A percentile compares a stretch with the other conserved stretches of the same genome.
Evolutionary conservation across 2,888 invertebrate genomes (phyloP).

Genomic region (Xestia sexstrigata): DNA sequence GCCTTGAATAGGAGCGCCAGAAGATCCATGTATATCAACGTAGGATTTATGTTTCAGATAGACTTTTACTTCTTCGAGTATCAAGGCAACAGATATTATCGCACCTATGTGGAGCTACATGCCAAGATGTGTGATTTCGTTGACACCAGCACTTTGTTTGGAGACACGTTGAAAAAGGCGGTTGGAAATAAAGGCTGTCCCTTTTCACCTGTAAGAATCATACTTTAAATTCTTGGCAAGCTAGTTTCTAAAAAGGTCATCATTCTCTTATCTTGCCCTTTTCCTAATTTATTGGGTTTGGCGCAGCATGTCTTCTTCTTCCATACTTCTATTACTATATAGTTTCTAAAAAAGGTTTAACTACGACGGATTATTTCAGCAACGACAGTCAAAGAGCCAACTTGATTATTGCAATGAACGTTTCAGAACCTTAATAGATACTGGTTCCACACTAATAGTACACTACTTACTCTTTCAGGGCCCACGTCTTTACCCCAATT

Average conservation of each 20-base stretch:
- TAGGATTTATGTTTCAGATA: conserved; percentile 23
- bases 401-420: background rate
- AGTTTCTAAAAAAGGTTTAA: background rate
- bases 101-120: conserved; percentile 42
- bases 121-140: conserved; percentile 37
- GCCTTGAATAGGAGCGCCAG: background rate
- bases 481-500: conserved; percentile 1
- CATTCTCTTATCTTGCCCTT: too few species aligned
- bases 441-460: background rate
- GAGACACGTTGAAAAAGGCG: conserved; percentile 33
- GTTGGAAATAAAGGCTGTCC: conserved; percentile 16
- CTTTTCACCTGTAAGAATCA: conserved; percentile 29
- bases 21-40: background rate
- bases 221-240: background rate
- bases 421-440: background rate
- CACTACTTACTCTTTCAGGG: conserved; percentile 41
- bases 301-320: too few species aligned
- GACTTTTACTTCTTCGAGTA: conserved; percentile 33
- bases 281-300: too few species aligned
- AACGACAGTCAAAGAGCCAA: background rate
- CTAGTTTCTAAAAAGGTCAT: background rate
- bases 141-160: conserved; percentile 26
- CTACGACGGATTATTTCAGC: background rate
- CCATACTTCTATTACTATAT: too few species aligned
- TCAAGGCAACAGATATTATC: conserved; percentile 36